These are phyloP conservation scores for Dipodomys spectabilis DNA, from an alignment of 2,113 vertebrate species.

Conservation along the genomic window DNA sequence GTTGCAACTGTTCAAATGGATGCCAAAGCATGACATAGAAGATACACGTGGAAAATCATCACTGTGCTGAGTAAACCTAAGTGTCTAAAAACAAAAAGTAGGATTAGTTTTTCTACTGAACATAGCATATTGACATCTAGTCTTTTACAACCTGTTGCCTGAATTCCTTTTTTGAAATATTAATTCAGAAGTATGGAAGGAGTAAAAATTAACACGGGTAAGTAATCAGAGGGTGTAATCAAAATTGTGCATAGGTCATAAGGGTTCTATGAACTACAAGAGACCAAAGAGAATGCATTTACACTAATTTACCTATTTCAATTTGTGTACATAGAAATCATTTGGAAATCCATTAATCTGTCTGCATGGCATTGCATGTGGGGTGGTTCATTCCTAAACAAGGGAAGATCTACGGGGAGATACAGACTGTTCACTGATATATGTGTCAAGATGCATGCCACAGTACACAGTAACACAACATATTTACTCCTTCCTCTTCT, in stretches of 20 bases:
- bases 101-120: neutral
- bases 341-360: neutral
- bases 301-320: neutral
- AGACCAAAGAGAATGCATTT: neutral
- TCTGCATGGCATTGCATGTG: neutral
- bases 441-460: neutral
- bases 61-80: neutral
- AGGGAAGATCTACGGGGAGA: neutral
- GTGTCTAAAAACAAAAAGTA: too few relatives aligned
- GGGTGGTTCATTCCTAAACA: neutral
- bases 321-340: neutral
- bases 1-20: neutral
- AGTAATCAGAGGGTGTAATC: neutral
- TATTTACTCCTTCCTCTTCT: neutral
- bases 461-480: neutral
- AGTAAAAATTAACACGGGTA: neutral
- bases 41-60: accelerated
- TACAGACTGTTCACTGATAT: neutral
- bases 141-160: neutral
- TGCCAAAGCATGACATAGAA: neutral
- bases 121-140: neutral
- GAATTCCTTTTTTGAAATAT: neutral
- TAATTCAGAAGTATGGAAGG: neutral
- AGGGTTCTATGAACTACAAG: neutral
- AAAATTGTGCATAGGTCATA: neutral